Percentiles rank a stretch among this genome's conserved stretches.
These are phyloP conservation scores for Drosophila ezoana DNA, from an alignment of 2,888 invertebrate species.

Conservation along the genomic window DNA sequence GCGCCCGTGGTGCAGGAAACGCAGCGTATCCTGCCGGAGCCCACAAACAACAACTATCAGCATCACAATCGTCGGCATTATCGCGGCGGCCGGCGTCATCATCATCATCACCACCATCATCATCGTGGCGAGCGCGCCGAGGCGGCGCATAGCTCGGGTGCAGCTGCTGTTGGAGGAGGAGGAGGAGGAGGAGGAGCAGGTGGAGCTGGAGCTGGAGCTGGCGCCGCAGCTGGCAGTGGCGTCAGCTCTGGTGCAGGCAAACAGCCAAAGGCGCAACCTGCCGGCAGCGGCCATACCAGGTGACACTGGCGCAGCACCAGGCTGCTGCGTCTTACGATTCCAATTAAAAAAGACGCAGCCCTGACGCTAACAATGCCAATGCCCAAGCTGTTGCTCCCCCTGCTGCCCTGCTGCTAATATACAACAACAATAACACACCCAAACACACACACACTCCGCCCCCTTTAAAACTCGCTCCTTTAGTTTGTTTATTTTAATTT, in stretches of 20 bases:
- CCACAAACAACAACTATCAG: slow-evolving; percentile 83
- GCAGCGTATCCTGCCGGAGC: slow-evolving; percentile 77
- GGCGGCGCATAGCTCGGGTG: slow-evolving; percentile 52
- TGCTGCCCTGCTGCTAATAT: slow-evolving; percentile 69
- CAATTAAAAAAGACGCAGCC: slow-evolving; percentile 35
- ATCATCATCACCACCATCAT: slow-evolving; percentile 80
- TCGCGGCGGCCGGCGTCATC: slow-evolving; percentile 75
- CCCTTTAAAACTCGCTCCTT: slow-evolving; percentile 20
- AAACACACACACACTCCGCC: neutral
- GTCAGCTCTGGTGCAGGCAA: slow-evolving; percentile 68
- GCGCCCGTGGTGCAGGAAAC: slow-evolving; percentile 80
- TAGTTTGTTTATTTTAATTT: slow-evolving; percentile 7
- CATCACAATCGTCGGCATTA: slow-evolving; percentile 77
- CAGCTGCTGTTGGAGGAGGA: slow-evolving; percentile 7
- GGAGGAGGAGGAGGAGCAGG: slow-evolving; percentile 19
- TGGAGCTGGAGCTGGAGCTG: slow-evolving; percentile 11
- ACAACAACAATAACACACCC: slow-evolving; percentile 32
- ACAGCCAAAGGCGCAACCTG: slow-evolving; percentile 79
- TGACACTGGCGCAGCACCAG: slow-evolving; percentile 81
- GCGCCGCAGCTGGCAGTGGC: slow-evolving; percentile 29
- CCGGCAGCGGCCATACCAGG: slow-evolving; percentile 82
- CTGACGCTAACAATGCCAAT: slow-evolving; percentile 29
- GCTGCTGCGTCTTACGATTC: slow-evolving; percentile 50
- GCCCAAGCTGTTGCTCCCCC: slow-evolving; percentile 38
- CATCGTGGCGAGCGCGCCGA: slow-evolving; percentile 71